These are phyloP conservation scores for Acanthopleura granulata DNA, from an alignment of 2,888 invertebrate species.

Conservation along the genomic window DNA sequence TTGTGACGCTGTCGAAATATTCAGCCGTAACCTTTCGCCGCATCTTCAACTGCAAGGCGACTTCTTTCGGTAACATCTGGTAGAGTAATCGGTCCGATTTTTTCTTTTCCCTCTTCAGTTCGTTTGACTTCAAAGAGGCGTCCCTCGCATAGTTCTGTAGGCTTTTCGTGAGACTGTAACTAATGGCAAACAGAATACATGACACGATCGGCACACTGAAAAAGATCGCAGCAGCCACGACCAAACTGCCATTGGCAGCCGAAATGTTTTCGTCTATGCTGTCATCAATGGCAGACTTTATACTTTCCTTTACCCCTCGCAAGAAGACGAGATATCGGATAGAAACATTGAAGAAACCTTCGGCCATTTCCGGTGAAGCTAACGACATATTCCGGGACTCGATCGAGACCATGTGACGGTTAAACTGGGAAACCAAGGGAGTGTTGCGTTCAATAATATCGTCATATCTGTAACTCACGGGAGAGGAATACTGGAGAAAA, in stretches of 20 bases:
- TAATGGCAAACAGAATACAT: conserved; percentile 29
- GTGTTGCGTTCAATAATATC: background rate
- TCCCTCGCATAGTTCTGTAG: conserved; percentile 36
- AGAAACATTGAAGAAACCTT: conserved; percentile 26
- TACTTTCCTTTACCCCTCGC: conserved; percentile 21
- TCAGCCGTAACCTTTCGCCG: conserved; percentile 18
- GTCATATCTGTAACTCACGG: background rate
- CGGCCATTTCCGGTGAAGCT: conserved; percentile 20
- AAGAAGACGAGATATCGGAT: conserved; percentile 30
- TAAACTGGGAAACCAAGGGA: background rate
- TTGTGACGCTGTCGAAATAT: conserved; percentile 21
- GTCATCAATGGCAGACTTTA: conserved; percentile 24
- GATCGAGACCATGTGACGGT: background rate
- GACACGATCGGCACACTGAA: conserved; percentile 29
- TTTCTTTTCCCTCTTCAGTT: conserved; percentile 23
- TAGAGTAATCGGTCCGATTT: conserved; percentile 21
- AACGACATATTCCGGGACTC: background rate
- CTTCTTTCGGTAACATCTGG: conserved; percentile 22
- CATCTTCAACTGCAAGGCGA: conserved; percentile 20
- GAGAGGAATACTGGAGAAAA: conserved; percentile 20
- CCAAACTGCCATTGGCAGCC: conserved; percentile 26
- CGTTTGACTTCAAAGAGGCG: conserved; percentile 37
- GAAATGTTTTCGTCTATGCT: conserved; percentile 23
- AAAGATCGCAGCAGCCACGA: conserved; percentile 30
- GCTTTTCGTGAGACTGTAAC: conserved; percentile 32